Conservation (phyloP, 2,888 invertebrate species). For the Furcula furcula region DNA sequence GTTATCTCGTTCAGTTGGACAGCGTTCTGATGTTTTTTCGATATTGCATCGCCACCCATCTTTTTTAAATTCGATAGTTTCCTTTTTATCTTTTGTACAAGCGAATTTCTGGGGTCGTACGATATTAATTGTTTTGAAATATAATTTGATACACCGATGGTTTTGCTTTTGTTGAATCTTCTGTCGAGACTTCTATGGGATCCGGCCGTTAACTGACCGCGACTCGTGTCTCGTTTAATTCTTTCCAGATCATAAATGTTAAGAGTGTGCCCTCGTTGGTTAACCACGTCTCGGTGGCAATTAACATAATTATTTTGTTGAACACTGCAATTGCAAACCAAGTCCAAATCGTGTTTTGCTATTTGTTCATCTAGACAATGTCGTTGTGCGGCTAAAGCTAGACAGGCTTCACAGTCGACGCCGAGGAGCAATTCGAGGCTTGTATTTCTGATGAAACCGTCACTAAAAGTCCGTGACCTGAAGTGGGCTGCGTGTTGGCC, state of each 20-base stretch:
- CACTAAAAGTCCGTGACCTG: conserved; percentile 75
- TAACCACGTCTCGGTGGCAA: conserved; percentile 55
- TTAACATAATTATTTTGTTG: conserved; percentile 72
- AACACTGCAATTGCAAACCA: conserved; percentile 74
- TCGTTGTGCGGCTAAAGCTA: conserved; percentile 67
- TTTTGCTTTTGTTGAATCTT: conserved; percentile 71
- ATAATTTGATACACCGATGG: conserved; percentile 72
- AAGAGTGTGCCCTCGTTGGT: conserved; percentile 66
- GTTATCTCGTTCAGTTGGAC: conserved; percentile 76
- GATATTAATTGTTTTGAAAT: conserved; percentile 76
- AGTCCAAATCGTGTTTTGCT: conserved; percentile 67
- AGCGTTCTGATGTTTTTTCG: conserved; percentile 73
- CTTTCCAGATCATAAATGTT: conserved; percentile 73
- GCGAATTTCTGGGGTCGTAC: conserved; percentile 71
- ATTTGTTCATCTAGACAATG: conserved; percentile 66
- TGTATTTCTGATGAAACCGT: conserved; percentile 74
- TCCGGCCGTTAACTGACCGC: conserved; percentile 55
- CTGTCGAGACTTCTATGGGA: conserved; percentile 76
- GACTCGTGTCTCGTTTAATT: conserved; percentile 65
- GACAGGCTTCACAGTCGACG: conserved; percentile 77
- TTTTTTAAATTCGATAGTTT: conserved; percentile 77
- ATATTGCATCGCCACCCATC: conserved; percentile 70
- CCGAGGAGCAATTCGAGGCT: conserved; percentile 75
- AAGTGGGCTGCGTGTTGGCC: conserved; percentile 60
- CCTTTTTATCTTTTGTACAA: conserved; percentile 76